A percentile compares a stretch with the other conserved stretches of the same genome.
These are phyloP conservation scores for Chironomus striatipennis DNA, from an alignment of 1,140 invertebrate species.

Conservation along the genomic window DNA sequence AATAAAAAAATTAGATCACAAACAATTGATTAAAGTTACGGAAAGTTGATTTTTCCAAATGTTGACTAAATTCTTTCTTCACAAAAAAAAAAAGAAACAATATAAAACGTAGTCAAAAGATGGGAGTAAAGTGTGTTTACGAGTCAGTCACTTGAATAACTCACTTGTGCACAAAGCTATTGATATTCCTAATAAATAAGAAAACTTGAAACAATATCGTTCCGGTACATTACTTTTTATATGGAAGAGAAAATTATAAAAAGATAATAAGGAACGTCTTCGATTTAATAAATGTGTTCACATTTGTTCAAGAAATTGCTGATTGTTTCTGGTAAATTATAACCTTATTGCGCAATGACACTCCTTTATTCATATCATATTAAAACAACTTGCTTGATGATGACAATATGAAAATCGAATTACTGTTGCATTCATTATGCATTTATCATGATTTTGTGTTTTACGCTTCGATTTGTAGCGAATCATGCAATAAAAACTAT, in stretches of 20 bases:
- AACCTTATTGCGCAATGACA: neutral
- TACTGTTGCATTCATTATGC: neutral
- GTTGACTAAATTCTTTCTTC: neutral
- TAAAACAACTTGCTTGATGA: neutral
- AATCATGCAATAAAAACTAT: neutral
- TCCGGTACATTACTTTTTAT: slow-evolving; percentile 10
- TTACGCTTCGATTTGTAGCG: neutral
- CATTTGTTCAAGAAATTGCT: neutral
- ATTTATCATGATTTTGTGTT: neutral
- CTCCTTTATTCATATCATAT: neutral
- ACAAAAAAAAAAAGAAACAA: too few species aligned
- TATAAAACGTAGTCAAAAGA: too few species aligned
- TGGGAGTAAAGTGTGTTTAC: too few species aligned
- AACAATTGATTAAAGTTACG: slow-evolving; percentile 8
- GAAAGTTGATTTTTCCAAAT: slow-evolving; percentile 2
- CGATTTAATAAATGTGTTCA: slow-evolving; percentile 8
- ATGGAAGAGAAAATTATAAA: neutral
- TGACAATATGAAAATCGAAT: neutral
- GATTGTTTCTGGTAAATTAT: slow-evolving; percentile 9
- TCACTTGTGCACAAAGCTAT: neutral
- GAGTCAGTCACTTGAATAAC: neutral
- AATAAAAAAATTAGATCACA: neutral
- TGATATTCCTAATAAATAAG: neutral
- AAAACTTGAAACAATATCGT: slow-evolving; percentile 2
- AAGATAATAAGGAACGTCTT: slow-evolving; percentile 13